phyloP scores from a whole-genome alignment of 2,888 invertebrate genomes.

The Diachrysia chrysitis region DNA sequence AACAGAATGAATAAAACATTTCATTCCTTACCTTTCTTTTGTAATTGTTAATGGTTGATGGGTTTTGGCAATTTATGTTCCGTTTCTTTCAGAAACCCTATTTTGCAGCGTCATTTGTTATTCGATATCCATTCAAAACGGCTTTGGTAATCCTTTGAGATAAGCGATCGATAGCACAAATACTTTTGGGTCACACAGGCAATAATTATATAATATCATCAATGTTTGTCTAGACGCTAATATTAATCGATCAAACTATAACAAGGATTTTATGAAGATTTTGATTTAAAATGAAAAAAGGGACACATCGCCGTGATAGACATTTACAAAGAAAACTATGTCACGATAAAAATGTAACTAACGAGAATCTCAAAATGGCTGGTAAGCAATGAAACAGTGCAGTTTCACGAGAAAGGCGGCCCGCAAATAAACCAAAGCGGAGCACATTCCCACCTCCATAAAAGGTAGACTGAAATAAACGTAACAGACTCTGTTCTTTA shows the following conservation, averaged over 20 bases:
- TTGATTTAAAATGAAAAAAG: constrained; percentile 65
- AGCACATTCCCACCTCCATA: constrained; percentile 87
- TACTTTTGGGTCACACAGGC: constrained; percentile 30
- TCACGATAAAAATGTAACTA: constrained; percentile 83
- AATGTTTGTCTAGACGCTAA: constrained; percentile 38
- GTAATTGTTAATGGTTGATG: constrained; percentile 88
- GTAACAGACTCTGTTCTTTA: constrained; percentile 85
- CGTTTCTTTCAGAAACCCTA: constrained; percentile 74
- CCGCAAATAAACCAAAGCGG: constrained; percentile 86
- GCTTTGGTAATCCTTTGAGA: constrained; percentile 59
- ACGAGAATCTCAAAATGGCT: constrained; percentile 85
- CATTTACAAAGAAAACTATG: constrained; percentile 80
- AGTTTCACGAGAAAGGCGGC: constrained; percentile 87
- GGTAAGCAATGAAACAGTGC: constrained; percentile 87
- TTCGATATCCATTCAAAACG: constrained; percentile 70
- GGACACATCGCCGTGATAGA: constrained; percentile 64
- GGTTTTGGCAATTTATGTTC: constrained; percentile 86
- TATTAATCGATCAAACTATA: constrained; percentile 50
- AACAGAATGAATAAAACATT: constrained; percentile 89
- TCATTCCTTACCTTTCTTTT: constrained; percentile 88
- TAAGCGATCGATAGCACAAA: constrained; percentile 54
- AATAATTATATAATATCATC: constrained; percentile 43
- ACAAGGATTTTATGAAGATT: constrained; percentile 43
- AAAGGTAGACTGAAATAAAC: constrained; percentile 86
- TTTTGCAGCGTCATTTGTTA: constrained; percentile 76